These are phyloP conservation scores for Drosophila navojoa DNA, from an alignment of 1,140 invertebrate genomes.

Conservation along the genomic window DNA sequence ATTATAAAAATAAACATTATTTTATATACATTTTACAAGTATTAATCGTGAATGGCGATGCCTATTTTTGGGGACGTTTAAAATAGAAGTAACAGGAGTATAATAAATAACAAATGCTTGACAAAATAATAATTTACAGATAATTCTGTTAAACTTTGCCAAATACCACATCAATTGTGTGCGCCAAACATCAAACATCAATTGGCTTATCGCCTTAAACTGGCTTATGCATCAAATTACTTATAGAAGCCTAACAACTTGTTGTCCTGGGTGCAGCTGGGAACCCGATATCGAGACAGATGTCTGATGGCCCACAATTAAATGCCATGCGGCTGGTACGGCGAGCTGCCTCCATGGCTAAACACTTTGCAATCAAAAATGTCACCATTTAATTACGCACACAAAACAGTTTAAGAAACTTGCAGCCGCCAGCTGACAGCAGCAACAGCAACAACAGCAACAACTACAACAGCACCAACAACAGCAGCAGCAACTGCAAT, in stretches of 20 bases:
- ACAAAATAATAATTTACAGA: neutral
- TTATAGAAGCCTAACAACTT: conserved; percentile 17
- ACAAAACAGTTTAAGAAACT: conserved; percentile 78
- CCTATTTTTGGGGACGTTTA: too few species aligned
- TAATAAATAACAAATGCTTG: neutral
- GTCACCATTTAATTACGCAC: conserved; percentile 81
- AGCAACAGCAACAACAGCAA: conserved; percentile 30
- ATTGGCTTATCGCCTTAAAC: conserved; percentile 19
- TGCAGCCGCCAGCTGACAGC: conserved; percentile 66
- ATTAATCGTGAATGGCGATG: too few species aligned
- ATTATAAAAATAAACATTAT: neutral
- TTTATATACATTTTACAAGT: too few species aligned
- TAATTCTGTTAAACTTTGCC: neutral
- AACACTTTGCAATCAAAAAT: conserved; percentile 78
- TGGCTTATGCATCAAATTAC: conserved; percentile 23
- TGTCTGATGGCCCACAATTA: conserved; percentile 21
- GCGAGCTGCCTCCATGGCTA: conserved; percentile 1
- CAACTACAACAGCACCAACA: conserved; percentile 30
- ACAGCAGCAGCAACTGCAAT: conserved; percentile 33
- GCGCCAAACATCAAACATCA: conserved; percentile 11
- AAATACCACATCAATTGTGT: conserved; percentile 30
- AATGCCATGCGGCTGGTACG: conserved; percentile 8
- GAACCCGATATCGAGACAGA: conserved; percentile 11
- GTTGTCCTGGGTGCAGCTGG: conserved; percentile 35
- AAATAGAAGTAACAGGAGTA: neutral